Evolutionary conservation across 2,113 vertebrate species (phyloP).

Genomic region (Sus scrofa): T2T-Sscrofa CM000824.6:146146501-146147000

Average conservation of each 20-base stretch:
- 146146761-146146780: not conserved
- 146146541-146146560: not conserved
- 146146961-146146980: not conserved
- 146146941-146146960: constrained; percentile 9
- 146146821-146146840: not conserved
- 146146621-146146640: not conserved
- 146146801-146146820: constrained; percentile 50
- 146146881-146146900: not conserved
- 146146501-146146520: not conserved
- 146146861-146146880: constrained; percentile 16
- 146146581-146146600: constrained; percentile 29
- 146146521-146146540: constrained; percentile 35
- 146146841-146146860: constrained; percentile 17
- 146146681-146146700: not conserved
- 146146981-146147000: constrained; percentile 11
- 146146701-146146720: not conserved
- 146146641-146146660: not conserved
- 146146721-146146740: not conserved
- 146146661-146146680: not conserved
- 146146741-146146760: not conserved
- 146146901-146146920: constrained; percentile 31
- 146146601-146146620: constrained; percentile 25
- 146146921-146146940: constrained; percentile 51
- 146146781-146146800: constrained; percentile 42
- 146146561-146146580: constrained; percentile 13